Evolutionary conservation across 2,888 invertebrate genomes (phyloP).

Genomic region (Auanema freiburgensis): DNA sequence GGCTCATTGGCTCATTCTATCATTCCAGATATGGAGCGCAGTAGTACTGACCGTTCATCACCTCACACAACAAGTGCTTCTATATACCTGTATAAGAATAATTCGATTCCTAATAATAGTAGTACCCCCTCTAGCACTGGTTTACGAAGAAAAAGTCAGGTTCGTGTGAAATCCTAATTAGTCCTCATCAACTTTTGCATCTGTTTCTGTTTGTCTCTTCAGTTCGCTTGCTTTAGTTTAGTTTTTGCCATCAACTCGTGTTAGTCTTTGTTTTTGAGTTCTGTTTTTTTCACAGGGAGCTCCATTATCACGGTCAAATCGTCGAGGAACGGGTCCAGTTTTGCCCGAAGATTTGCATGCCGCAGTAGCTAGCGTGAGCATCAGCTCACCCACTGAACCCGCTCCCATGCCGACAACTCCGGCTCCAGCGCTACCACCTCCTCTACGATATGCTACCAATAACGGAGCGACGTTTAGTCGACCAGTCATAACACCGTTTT

Average conservation of each 20-base stretch:
- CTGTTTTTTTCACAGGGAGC: constrained; percentile 33
- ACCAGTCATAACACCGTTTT: constrained; percentile 2
- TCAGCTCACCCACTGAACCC: constrained; percentile 6
- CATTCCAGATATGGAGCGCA: constrained; percentile 8
- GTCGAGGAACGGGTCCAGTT: constrained; percentile 60
- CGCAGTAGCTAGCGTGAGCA: constrained; percentile 13
- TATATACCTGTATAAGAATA: constrained; percentile 22
- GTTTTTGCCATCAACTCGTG: constrained; percentile 1
- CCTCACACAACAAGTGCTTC: constrained; percentile 29
- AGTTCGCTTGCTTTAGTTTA: constrained; percentile 8
- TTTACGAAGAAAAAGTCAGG: constrained; percentile 50
- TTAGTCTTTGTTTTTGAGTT: constrained; percentile 15
- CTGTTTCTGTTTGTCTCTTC: constrained; percentile 10
- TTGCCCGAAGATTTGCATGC: constrained; percentile 51
- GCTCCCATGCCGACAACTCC: constrained; percentile 14
- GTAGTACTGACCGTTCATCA: neutral
- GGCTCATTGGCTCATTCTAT: neutral
- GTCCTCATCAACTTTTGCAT: neutral
- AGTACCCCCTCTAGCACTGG: constrained; percentile 44
- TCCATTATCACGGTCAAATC: constrained; percentile 44
- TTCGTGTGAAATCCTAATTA: constrained; percentile 14
- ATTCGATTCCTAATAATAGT: constrained; percentile 23
- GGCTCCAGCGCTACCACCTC: constrained; percentile 11
- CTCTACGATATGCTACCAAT: neutral
- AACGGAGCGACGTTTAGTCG: neutral